phyloP scores from a whole-genome alignment of 2,888 invertebrate species.

The Acholoe squamosa region DNA sequence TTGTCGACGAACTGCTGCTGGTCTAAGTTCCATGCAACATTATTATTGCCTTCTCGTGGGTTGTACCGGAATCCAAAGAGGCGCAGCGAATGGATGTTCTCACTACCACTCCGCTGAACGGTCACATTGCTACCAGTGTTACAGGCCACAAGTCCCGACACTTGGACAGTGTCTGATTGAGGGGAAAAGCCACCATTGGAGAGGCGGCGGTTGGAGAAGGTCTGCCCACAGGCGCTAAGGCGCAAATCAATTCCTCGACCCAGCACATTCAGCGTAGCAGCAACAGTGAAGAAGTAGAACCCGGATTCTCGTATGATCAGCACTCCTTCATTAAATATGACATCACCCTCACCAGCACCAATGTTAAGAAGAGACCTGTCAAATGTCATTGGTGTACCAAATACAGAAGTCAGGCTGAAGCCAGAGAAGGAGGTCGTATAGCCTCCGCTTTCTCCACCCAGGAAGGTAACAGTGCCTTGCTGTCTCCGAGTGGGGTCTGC shows the following conservation, averaged over 20 bases:
- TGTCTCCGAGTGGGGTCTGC: not conserved
- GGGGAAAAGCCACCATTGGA: no score
- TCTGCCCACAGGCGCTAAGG: not conserved
- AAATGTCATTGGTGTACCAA: not conserved
- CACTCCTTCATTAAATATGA: not conserved
- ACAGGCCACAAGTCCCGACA: not conserved
- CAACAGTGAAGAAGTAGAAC: conserved; percentile 14
- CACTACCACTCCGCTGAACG: not conserved
- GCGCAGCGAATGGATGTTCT: not conserved
- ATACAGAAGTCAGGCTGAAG: not conserved
- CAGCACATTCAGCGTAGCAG: not conserved
- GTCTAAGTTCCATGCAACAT: not conserved
- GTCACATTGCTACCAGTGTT: not conserved
- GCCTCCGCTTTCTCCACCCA: not conserved
- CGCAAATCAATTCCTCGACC: not conserved
- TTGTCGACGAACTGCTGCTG: not conserved
- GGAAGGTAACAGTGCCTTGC: not conserved
- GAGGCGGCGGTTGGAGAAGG: not conserved
- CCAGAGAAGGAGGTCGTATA: conserved; percentile 4
- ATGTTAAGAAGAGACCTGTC: not conserved
- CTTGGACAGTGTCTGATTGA: not conserved
- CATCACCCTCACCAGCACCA: not conserved
- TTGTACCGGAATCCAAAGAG: not conserved
- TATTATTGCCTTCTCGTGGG: not conserved
- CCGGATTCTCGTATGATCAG: not conserved